Evolutionary conservation across 2,888 invertebrate species (phyloP), one percentile per base, ranked within the genome.

Genomic region (Andrena marginata): DNA sequence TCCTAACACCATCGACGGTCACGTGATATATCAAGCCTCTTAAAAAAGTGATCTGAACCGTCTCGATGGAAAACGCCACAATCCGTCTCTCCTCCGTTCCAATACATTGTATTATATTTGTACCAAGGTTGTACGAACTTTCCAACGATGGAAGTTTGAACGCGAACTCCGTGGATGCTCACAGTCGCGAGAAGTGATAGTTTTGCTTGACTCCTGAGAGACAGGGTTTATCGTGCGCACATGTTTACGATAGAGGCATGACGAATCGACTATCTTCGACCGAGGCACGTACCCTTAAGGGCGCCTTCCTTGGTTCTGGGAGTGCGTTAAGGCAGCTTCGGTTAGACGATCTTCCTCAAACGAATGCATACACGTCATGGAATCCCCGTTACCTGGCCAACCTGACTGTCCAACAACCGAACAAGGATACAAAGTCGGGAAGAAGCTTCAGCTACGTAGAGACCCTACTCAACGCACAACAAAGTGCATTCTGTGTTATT

Each of bases 251-350:
- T 69, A 63, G 62, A 26, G 48, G 62, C 68, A 59, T 64, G 75
- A 79, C 76, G 78, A 79, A 79, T 79, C 63, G 48, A 29, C 48
- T 68, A 75, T 69, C 68, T 59, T 54, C 29, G 29, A 59, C 48
- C 63, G 26, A 75, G 35, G 48, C 78, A 75, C 75, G 78, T 64
- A 74, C 16, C 68, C 31, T 74, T 51, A n/a, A 51, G 49, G 35
- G 16, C 10, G 6, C 42, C 42, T 48, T 54, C 63, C 26, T 4
- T 56, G 51, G 33, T 63, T 74, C 8, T 16, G 54, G 54, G 68
- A 26, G n/a, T 16, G 62, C 63, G 68, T 68, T 69, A 68, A 78
- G 48, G 48, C 68, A 54, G 33, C 33, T 49, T 63, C 63, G 48
- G n/a, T 63, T 29, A 4, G 8, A 63, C 33, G 49, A 13, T 48